phyloP scores from a whole-genome alignment of 2,888 invertebrate genomes.

The Parnassius glacialis region DNA sequence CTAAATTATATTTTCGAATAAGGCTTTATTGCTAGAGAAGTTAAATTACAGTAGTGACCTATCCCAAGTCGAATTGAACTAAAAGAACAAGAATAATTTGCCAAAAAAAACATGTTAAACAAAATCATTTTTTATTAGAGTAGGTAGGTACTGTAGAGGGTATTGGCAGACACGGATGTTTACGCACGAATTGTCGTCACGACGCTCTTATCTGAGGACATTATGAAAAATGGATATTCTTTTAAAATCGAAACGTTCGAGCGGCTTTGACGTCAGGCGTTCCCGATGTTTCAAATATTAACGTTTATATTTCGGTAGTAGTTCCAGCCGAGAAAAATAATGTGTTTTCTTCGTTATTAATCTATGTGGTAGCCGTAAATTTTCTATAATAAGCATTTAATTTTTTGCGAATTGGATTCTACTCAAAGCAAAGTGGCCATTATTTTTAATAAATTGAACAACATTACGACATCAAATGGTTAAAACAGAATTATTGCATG shows the following conservation, averaged over 20 bases:
- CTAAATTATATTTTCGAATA: neutral
- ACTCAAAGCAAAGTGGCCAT: no score
- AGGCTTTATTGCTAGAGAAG: neutral
- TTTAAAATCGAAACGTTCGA: constrained; percentile 44
- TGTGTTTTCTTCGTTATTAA: neutral
- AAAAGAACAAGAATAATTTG: neutral
- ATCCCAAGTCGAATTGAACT: constrained; percentile 2
- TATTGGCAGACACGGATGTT: constrained; percentile 34
- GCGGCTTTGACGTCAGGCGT: constrained; percentile 52
- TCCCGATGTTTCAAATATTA: constrained; percentile 37
- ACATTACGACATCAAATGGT: no score
- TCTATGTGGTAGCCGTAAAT: neutral
- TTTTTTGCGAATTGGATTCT: no score
- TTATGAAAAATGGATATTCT: constrained; percentile 60
- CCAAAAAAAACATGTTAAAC: constrained; percentile 5
- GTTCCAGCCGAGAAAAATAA: constrained; percentile 5
- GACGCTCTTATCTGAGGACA: constrained; percentile 39
- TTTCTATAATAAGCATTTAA: no score
- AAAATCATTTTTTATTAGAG: constrained; percentile 8
- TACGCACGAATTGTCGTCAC: constrained; percentile 45
- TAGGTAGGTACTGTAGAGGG: constrained; percentile 21
- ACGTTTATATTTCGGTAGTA: constrained; percentile 3
- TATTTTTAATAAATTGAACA: no score
- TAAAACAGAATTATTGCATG: no score
- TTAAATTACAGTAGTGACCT: neutral